Evolutionary conservation across 2,888 invertebrate genomes (phyloP).

Genomic region (Protodeltote pygarga): DNA sequence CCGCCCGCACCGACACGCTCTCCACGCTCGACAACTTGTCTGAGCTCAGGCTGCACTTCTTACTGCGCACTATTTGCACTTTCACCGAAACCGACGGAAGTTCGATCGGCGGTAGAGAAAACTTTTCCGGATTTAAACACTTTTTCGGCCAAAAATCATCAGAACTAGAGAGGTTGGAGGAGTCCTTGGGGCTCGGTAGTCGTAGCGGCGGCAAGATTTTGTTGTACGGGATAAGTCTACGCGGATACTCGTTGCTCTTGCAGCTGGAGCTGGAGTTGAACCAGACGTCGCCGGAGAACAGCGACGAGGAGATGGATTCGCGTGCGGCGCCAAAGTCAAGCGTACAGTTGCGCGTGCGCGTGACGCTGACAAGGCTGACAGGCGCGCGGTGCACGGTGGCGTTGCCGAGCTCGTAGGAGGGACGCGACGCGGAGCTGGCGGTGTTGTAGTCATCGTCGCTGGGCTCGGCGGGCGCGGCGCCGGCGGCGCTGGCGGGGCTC

Average conservation of each 20-base stretch:
- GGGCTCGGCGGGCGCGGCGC: constrained; percentile 10
- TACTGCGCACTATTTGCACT: constrained; percentile 37
- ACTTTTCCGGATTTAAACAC: constrained; percentile 59
- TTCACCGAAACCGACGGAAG: constrained; percentile 45
- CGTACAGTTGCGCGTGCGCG: constrained; percentile 48
- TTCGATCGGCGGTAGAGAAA: constrained; percentile 63
- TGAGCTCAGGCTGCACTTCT: constrained; percentile 39
- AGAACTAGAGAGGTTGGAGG: constrained; percentile 49
- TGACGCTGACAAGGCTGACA: constrained; percentile 51
- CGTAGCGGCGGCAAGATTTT: constrained; percentile 72
- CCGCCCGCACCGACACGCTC: constrained; percentile 13
- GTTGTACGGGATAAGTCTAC: constrained; percentile 62
- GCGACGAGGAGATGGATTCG: constrained; percentile 65
- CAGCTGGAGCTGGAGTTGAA: constrained; percentile 62
- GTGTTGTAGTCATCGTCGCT: constrained; percentile 56
- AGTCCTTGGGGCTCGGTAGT: constrained; percentile 62
- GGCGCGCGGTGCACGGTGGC: constrained; percentile 60
- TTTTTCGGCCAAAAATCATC: constrained; percentile 68
- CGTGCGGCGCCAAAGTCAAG: constrained; percentile 50
- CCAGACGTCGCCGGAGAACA: constrained; percentile 70
- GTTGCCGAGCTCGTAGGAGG: constrained; percentile 56
- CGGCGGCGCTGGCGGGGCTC: constrained; percentile 30
- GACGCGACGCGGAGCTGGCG: constrained; percentile 31
- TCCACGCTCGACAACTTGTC: constrained; percentile 18
- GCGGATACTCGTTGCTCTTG: constrained; percentile 49